Percentiles rank a stretch among this genome's conserved stretches.
phyloP scores from a whole-genome alignment of 2,113 vertebrate species.

The Eurypyga helias region DNA sequence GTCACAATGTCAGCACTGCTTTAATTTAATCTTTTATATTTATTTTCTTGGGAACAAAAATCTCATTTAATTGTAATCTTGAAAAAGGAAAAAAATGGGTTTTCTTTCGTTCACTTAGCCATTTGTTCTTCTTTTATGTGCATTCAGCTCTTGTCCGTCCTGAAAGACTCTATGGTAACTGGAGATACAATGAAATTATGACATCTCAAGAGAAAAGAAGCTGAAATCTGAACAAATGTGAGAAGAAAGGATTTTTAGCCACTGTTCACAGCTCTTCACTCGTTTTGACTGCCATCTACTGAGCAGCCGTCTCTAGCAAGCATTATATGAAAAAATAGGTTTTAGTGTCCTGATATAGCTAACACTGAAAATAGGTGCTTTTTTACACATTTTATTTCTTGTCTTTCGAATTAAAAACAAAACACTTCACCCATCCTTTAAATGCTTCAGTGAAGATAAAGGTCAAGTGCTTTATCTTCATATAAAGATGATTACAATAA shows the following conservation, averaged over 20 bases:
- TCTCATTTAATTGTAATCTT: background rate
- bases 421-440: conserved; percentile 14
- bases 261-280: background rate
- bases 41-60: conserved; percentile 24
- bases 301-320: background rate
- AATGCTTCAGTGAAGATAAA: conserved; percentile 38
- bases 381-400: conserved; percentile 2
- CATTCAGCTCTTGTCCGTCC: background rate
- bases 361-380: background rate
- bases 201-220: conserved; percentile 23
- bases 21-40: conserved; percentile 1
- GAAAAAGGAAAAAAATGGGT: background rate
- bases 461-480: conserved; percentile 56
- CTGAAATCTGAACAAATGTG: conserved; percentile 25
- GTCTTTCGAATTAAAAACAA: conserved; percentile 46
- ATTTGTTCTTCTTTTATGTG: conserved; percentile 20
- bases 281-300: background rate
- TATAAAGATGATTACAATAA: conserved; percentile 58
- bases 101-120: background rate
- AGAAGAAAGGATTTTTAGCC: conserved; percentile 38
- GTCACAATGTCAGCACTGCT: background rate
- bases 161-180: background rate
- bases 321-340: background rate
- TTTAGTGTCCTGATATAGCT: background rate
- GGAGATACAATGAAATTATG: conserved; percentile 28